Evolutionary conservation across 1,140 invertebrate genomes (phyloP).

Genomic region (Mizuhopecten yessoensis): DNA sequence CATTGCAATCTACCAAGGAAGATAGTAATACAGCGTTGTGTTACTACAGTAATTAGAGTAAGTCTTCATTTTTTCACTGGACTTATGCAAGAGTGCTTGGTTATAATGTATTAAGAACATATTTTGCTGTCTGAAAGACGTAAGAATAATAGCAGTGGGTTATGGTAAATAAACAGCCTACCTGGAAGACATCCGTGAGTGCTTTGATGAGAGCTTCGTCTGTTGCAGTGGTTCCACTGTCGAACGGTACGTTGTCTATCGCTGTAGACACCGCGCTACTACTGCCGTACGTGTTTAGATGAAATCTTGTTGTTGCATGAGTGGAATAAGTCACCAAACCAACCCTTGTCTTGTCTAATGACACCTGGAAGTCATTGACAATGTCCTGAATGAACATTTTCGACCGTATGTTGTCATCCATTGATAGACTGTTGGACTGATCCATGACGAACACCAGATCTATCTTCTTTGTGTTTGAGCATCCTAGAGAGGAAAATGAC

Average conservation of each 20-base stretch:
- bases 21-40: too few species aligned
- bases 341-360: slow-evolving; percentile 47
- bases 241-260: slow-evolving; percentile 52
- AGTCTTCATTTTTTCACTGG: too few species aligned
- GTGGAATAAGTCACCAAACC: slow-evolving; percentile 52
- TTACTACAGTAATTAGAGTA: too few species aligned
- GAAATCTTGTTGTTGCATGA: slow-evolving; percentile 43
- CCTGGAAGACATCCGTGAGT: slow-evolving; percentile 56
- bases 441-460: slow-evolving; percentile 68
- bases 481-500: slow-evolving; percentile 21
- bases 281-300: slow-evolving; percentile 49
- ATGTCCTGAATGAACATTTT: slow-evolving; percentile 62
- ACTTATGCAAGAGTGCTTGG: too few species aligned
- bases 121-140: too few species aligned
- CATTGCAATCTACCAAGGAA: too few species aligned
- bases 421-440: slow-evolving; percentile 60
- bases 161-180: not conserved
- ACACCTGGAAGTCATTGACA: slow-evolving; percentile 56
- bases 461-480: slow-evolving; percentile 51
- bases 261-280: slow-evolving; percentile 54
- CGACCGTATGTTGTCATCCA: slow-evolving; percentile 57
- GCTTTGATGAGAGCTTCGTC: slow-evolving; percentile 61
- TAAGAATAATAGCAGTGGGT: too few species aligned
- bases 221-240: slow-evolving; percentile 65
- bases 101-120: too few species aligned